These are phyloP conservation scores for Cantharis rustica DNA, from an alignment of 2,888 invertebrate genomes.

Conservation along the genomic window DNA sequence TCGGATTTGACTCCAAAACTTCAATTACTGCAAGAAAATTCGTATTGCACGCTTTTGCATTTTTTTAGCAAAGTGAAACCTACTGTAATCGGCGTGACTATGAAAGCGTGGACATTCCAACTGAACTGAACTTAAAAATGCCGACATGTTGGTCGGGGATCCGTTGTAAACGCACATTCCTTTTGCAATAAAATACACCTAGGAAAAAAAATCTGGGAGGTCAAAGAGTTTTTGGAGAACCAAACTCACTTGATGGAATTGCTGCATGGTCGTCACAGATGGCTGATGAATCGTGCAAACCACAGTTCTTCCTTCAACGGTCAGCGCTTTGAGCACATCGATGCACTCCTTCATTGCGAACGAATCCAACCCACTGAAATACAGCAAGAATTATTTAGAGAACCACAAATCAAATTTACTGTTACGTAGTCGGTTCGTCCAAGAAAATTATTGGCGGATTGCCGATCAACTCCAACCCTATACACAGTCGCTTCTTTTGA, in stretches of 20 bases:
- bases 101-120: constrained; percentile 75
- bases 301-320: constrained; percentile 74
- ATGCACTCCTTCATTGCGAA: constrained; percentile 75
- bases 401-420: constrained; percentile 2
- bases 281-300: constrained; percentile 84
- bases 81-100: constrained; percentile 77
- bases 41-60: neutral
- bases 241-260: constrained; percentile 65
- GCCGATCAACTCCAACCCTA: constrained; percentile 79
- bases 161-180: constrained; percentile 73
- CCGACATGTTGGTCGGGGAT: constrained; percentile 67
- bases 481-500: constrained; percentile 74
- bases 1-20: neutral
- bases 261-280: constrained; percentile 74
- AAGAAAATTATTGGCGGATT: constrained; percentile 83
- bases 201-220: neutral
- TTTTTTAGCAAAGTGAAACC: constrained; percentile 18
- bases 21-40: neutral
- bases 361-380: constrained; percentile 66
- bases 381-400: constrained; percentile 48
- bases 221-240: neutral
- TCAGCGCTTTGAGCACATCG: constrained; percentile 69
- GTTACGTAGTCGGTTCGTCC: constrained; percentile 81
- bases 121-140: constrained; percentile 67
- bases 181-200: constrained; percentile 61